Conservation (phyloP, 2,113 vertebrate species). For the Trochalopteron elliotii region DNA sequence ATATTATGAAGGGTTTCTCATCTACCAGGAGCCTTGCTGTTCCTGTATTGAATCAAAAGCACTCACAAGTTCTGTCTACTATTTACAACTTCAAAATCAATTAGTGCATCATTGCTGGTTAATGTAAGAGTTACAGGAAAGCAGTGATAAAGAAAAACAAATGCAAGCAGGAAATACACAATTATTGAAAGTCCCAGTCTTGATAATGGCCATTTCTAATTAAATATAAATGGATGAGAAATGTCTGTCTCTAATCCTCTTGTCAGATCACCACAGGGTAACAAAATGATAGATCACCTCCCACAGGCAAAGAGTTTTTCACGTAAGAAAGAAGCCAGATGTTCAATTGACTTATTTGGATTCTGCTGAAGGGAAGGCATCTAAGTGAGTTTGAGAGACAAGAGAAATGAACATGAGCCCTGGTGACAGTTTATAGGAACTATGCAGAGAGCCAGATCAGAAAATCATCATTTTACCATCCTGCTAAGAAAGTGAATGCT, state of each 20-base stretch:
- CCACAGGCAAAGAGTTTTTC: background rate
- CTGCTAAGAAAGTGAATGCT: background rate
- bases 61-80: background rate
- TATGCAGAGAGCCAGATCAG: background rate
- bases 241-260: background rate
- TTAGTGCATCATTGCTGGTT: background rate
- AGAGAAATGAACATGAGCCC: background rate
- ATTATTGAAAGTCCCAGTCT: background rate
- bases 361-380: background rate
- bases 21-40: background rate
- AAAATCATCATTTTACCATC: background rate
- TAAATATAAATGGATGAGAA: conserved; percentile 51
- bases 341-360: background rate
- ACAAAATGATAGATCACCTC: background rate
- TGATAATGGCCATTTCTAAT: conserved; percentile 39
- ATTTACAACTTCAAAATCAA: conserved; percentile 4
- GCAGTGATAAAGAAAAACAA: background rate
- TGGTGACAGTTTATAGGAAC: background rate
- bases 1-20: background rate
- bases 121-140: conserved; percentile 47
- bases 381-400: background rate
- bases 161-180: background rate
- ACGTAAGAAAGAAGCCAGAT: background rate
- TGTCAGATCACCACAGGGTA: background rate
- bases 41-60: background rate